Evolutionary conservation across 2,113 vertebrate genomes (phyloP).

Genomic region (Rattus rattus): DNA sequence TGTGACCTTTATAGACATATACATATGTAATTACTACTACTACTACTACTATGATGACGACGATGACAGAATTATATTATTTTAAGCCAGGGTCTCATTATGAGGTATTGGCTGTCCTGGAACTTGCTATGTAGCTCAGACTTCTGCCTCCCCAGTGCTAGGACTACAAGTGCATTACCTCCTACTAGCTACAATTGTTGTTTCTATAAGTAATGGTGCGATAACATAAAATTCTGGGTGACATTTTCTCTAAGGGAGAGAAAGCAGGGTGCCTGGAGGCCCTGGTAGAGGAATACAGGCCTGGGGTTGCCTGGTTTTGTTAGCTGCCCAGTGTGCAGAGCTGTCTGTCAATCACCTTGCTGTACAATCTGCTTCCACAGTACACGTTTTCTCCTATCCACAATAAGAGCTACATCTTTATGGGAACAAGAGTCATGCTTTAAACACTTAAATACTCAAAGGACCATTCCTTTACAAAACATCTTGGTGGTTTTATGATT

Average conservation of each 20-base stretch:
- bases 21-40: neutral
- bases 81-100: neutral
- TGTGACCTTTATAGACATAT: neutral
- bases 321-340: neutral
- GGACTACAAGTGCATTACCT: neutral
- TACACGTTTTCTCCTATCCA: neutral
- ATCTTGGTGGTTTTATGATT: neutral
- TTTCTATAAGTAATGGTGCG: neutral
- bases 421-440: neutral
- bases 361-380: neutral
- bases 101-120: neutral
- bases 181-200: neutral
- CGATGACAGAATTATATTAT: too few species aligned
- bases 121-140: neutral
- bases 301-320: neutral
- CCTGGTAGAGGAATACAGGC: fast-evolving
- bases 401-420: neutral
- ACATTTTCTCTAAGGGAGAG: neutral
- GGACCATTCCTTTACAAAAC: neutral
- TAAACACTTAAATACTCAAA: neutral
- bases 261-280: neutral
- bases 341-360: neutral
- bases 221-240: neutral
- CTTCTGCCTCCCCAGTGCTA: neutral
- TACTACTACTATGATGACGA: neutral